phyloP scores from a whole-genome alignment of 2,888 invertebrate species.

The Dromius quadrimaculatus region DNA sequence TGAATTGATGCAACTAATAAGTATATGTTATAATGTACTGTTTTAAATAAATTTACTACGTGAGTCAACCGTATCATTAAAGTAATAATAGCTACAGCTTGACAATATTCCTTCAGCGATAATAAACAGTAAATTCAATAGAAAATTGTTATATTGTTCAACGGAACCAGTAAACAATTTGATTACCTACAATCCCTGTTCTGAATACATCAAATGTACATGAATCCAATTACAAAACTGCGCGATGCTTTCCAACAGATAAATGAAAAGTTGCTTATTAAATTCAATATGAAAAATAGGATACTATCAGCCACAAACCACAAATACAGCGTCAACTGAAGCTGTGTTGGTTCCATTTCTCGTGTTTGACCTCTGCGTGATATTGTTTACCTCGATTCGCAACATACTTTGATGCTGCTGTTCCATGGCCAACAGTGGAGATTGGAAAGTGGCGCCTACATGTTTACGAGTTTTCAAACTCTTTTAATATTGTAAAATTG shows the following conservation, averaged over 20 bases:
- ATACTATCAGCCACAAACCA: neutral
- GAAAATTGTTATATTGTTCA: constrained; percentile 11
- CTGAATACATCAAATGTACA: neutral
- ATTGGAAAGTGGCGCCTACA: constrained; percentile 43
- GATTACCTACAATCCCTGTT: constrained; percentile 4
- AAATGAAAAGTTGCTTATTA: constrained; percentile 21
- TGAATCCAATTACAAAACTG: constrained; percentile 17
- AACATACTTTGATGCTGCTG: constrained; percentile 18
- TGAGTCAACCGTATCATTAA: too few species aligned
- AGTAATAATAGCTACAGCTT: too few species aligned
- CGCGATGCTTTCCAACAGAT: neutral
- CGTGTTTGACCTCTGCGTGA: constrained; percentile 34
- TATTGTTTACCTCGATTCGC: constrained; percentile 37
- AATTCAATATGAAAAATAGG: constrained; percentile 7
- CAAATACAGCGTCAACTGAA: neutral
- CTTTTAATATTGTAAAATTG: neutral
- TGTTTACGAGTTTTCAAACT: constrained; percentile 17
- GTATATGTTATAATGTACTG: too few species aligned
- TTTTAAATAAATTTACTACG: too few species aligned
- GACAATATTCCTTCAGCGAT: too few species aligned
- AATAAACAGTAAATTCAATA: too few species aligned
- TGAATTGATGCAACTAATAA: too few species aligned
- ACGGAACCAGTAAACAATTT: constrained; percentile 21
- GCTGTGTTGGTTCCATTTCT: too few species aligned
- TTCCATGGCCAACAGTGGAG: constrained; percentile 43